These are phyloP conservation scores for Microtus pennsylvanicus DNA, from an alignment of 2,113 vertebrate genomes.

Conservation along the genomic window DNA sequence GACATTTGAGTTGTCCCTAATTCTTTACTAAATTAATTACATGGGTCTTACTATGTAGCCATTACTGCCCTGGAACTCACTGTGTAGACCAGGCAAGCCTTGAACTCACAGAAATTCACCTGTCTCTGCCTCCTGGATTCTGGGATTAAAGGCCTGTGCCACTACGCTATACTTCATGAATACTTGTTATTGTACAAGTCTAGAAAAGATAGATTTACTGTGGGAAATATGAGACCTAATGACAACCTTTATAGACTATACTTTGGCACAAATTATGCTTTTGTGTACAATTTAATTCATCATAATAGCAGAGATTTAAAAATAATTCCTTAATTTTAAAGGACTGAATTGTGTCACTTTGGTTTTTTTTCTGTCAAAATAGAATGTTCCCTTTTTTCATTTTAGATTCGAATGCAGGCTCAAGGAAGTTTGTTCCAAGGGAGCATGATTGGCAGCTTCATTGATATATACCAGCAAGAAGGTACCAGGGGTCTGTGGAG, in stretches of 20 bases:
- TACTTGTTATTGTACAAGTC: slow-evolving; percentile 13
- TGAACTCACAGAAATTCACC: not conserved
- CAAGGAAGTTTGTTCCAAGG: slow-evolving; percentile 96
- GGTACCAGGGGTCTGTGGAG: slow-evolving; percentile 96
- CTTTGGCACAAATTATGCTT: slow-evolving; percentile 41
- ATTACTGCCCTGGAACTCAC: not conserved
- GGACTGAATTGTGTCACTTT: slow-evolving; percentile 36
- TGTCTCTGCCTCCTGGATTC: not conserved
- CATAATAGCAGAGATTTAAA: slow-evolving; percentile 14
- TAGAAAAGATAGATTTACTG: slow-evolving; percentile 48
- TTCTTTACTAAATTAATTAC: slow-evolving; percentile 16
- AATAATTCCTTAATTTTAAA: slow-evolving; percentile 51
- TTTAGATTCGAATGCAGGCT: slow-evolving; percentile 98
- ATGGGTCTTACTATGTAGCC: not conserved
- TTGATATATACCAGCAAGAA: slow-evolving; percentile 98
- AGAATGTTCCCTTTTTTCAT: not conserved
- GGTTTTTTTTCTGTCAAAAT: slow-evolving; percentile 49
- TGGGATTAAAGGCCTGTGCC: not conserved
- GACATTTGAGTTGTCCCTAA: not conserved
- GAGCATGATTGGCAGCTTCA: slow-evolving; percentile 98
- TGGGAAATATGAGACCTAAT: slow-evolving; percentile 35
- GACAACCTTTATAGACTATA: slow-evolving; percentile 49
- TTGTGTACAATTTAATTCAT: slow-evolving; percentile 16
- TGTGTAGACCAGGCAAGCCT: not conserved
- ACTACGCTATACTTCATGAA: not conserved